Evolutionary conservation across 2,888 invertebrate species (phyloP).

Genomic region (Tinea pellionella): DNA sequence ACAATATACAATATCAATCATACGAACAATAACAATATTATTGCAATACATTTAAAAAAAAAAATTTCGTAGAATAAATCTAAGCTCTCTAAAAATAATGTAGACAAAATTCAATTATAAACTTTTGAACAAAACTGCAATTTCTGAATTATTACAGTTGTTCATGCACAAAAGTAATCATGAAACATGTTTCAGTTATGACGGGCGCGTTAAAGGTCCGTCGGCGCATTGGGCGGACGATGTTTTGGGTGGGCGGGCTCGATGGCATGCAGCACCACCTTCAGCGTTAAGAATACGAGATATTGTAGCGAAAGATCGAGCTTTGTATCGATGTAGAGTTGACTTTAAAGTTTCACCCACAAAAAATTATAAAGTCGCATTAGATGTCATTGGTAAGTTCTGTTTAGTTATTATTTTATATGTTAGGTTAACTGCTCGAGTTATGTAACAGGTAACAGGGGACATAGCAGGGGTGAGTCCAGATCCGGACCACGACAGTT

Average conservation of each 20-base stretch:
- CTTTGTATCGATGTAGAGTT: slow-evolving; percentile 83
- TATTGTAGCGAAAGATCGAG: slow-evolving; percentile 78
- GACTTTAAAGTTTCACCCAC: slow-evolving; percentile 86
- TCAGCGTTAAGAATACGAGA: slow-evolving; percentile 77
- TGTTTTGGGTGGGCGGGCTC: slow-evolving; percentile 73
- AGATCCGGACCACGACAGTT: too few relatives aligned
- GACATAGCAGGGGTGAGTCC: too few relatives aligned
- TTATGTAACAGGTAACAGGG: too few relatives aligned
- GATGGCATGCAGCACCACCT: slow-evolving; percentile 75
- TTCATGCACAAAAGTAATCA: slow-evolving; percentile 1
- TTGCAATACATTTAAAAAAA: too few relatives aligned
- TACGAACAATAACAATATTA: too few relatives aligned
- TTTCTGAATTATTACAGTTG: neutral
- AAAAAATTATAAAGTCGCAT: slow-evolving; percentile 77
- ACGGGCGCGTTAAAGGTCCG: slow-evolving; percentile 68
- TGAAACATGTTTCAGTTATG: slow-evolving; percentile 69
- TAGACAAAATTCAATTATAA: neutral
- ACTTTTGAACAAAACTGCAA: neutral
- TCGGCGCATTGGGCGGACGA: slow-evolving; percentile 80
- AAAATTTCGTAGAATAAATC: too few relatives aligned
- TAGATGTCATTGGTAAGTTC: slow-evolving; percentile 78
- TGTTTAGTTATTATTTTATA: too few relatives aligned
- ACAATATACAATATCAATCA: too few relatives aligned
- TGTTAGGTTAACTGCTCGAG: too few relatives aligned
- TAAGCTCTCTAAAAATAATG: neutral